Conservation (phyloP, 2,113 vertebrate species). For the Lipophrys pholis region DNA sequence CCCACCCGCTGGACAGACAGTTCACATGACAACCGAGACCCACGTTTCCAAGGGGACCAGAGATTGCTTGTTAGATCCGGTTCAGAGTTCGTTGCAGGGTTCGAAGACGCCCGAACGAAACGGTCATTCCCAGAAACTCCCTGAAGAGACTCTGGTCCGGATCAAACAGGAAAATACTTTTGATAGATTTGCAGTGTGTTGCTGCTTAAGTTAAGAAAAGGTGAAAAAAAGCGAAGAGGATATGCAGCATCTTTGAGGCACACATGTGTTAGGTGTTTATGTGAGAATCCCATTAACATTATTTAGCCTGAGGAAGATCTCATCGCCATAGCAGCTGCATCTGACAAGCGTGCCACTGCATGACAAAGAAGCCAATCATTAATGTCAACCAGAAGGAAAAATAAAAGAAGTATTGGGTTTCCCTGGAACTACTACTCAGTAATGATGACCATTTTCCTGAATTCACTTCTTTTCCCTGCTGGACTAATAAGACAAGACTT, state of each 20-base stretch:
- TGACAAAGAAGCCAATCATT: constrained; percentile 65
- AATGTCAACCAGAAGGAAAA: constrained; percentile 63
- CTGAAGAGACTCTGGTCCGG: no score
- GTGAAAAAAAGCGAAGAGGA: neutral
- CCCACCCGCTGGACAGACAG: no score
- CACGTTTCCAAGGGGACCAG: no score
- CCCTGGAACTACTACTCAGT: constrained; percentile 54
- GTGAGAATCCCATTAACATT: constrained; percentile 65
- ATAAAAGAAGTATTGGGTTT: constrained; percentile 48
- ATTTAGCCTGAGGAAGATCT: constrained; percentile 64
- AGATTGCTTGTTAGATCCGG: no score
- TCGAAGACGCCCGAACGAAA: no score
- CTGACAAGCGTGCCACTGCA: constrained; percentile 52
- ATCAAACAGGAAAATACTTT: neutral
- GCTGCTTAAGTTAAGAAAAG: neutral
- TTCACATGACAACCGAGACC: no score
- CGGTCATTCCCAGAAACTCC: no score
- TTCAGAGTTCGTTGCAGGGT: no score
- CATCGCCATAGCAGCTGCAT: constrained; percentile 70
- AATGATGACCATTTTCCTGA: constrained; percentile 66
- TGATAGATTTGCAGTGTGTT: neutral
- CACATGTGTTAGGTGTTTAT: constrained; percentile 61
- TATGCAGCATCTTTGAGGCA: constrained; percentile 44
- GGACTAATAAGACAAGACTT: constrained; percentile 61
- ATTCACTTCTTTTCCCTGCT: constrained; percentile 50